A percentile compares a stretch with the other conserved stretches of the same genome.
Conservation (phyloP, 1,140 invertebrate species). For the Drosophila simulans region DNA sequence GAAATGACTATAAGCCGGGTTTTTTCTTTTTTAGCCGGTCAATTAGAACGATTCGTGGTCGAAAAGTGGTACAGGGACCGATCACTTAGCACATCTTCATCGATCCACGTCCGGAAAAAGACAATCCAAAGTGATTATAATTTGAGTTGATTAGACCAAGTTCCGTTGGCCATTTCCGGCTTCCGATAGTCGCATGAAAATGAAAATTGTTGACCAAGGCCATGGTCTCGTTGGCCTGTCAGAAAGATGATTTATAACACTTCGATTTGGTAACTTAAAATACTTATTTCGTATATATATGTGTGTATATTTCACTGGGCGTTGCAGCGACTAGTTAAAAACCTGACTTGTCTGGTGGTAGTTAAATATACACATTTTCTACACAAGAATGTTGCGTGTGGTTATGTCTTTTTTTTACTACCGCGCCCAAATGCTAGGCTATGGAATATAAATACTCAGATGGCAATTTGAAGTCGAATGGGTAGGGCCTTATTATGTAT, state of each 20-base stretch:
- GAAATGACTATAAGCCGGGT: neutral
- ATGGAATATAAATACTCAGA: slow-evolving; percentile 14
- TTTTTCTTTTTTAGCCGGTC: slow-evolving; percentile 1
- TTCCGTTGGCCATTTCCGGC: slow-evolving; percentile 48
- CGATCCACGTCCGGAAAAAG: slow-evolving; percentile 42
- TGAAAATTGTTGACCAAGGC: slow-evolving; percentile 67
- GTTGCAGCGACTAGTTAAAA: slow-evolving; percentile 34
- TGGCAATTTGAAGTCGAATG: neutral
- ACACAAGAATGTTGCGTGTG: slow-evolving; percentile 36
- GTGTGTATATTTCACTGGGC: slow-evolving; percentile 5
- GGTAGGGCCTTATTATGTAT: neutral
- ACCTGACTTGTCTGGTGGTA: neutral
- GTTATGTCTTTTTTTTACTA: slow-evolving; percentile 9
- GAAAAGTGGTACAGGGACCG: slow-evolving; percentile 42
- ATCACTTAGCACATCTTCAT: slow-evolving; percentile 43
- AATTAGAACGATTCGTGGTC: slow-evolving; percentile 25
- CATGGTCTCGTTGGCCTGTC: slow-evolving; percentile 15
- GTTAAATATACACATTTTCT: slow-evolving; percentile 17
- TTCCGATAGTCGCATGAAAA: slow-evolving; percentile 65
- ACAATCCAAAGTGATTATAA: slow-evolving; percentile 18
- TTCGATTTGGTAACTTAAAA: slow-evolving; percentile 13
- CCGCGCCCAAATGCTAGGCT: slow-evolving; percentile 58
- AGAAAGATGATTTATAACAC: slow-evolving; percentile 61
- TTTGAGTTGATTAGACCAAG: slow-evolving; percentile 52
- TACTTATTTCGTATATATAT: neutral